Base-by-base conservation (phyloP, 2,797 vertebrate species). In the Bothrops alternatus region DNA sequence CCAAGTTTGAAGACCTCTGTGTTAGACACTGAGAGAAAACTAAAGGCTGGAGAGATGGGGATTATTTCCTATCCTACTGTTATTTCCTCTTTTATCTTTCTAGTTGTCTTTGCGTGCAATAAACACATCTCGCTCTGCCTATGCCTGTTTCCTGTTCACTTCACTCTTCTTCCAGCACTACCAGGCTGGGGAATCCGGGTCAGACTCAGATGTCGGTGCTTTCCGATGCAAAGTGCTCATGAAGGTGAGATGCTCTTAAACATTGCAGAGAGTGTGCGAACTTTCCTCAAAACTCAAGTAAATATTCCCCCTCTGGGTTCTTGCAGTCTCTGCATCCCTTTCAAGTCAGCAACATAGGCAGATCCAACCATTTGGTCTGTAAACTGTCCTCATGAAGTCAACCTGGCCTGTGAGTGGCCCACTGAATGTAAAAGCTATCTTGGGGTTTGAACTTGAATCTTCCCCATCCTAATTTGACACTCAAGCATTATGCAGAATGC, bases 51-150 rank as follows among this genome's bases (percentile, higher is more conserved):
- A 82, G 73, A 42, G 28, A 16, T 11, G 10, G 11, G 65, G 6
- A 87, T 50, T 20, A 25, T 13, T 85, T 56, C 28, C 32, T 32
- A 2, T 69, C 13, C 37, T 42, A 25, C 37, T 82, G 73, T 47
- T 47, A 25, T 82, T 82, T 82, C 73, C 73, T 82, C 37, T 82
- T 78, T 90, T 28, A 65, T 8, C 53, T 65, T 92, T 25, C 3
- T 95, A 99, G 99, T 97, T 99, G 89, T 98, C 98, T 28, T 97
- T 99, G 88, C 98, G 99, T 69, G 97, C 99, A 0, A 98, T 99
- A 85, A 99, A 99, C 97, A 98, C 98, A 1, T 99, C 99, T 37
- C 98, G 98, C 58, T 99, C 99, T 0, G 99, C 99, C 61, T 99
- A 99, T 50, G 99, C 98, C 93, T 98, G 98, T 92, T 99, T 99